phyloP scores from a whole-genome alignment of 2,113 vertebrate species.

The Brachypteracias leptosomus region DNA sequence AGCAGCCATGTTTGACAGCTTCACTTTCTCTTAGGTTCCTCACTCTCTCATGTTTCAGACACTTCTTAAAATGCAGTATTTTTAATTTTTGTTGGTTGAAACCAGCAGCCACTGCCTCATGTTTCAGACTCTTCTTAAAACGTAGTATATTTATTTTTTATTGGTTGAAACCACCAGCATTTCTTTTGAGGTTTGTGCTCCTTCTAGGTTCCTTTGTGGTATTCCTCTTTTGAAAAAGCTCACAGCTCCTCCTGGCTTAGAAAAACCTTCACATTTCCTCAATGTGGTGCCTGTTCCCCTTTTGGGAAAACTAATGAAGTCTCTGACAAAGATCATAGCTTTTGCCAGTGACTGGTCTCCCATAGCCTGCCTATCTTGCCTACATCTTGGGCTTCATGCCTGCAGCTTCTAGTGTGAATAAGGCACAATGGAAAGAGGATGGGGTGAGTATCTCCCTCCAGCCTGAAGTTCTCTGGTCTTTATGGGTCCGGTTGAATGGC shows the following conservation, averaged over 20 bases:
- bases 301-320: background rate
- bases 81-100: background rate
- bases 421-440: background rate
- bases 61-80: background rate
- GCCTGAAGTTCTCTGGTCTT: background rate
- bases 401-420: background rate
- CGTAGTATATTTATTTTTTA: background rate
- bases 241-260: background rate
- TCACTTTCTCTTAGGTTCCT: background rate
- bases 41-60: background rate
- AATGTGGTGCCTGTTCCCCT: background rate
- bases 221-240: background rate
- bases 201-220: background rate
- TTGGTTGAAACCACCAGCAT: background rate
- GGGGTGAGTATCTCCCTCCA: background rate
- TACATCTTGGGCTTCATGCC: background rate
- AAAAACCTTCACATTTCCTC: background rate
- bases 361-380: background rate
- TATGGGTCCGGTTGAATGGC: background rate
- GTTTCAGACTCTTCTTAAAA: background rate
- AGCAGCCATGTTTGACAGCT: background rate
- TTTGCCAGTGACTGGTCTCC: background rate
- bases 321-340: background rate
- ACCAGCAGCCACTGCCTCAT: background rate
- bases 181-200: background rate